Percentiles rank a stretch among this genome's conserved stretches.
Evolutionary conservation across 2,888 invertebrate genomes (phyloP).

Genomic region (Andrena camellia): DNA sequence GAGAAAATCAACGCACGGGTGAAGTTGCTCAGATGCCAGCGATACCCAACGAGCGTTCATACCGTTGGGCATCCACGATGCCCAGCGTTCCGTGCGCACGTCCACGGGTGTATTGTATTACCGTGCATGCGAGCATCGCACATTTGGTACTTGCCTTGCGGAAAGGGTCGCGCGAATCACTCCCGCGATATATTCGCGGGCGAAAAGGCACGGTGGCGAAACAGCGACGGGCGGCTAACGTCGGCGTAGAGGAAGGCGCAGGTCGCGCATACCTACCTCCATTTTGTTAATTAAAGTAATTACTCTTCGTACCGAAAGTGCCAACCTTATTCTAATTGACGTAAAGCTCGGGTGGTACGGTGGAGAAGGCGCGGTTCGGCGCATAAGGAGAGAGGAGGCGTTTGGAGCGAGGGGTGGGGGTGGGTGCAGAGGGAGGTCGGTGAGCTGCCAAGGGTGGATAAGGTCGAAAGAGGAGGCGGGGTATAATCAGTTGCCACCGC

Average conservation of each 20-base stretch:
- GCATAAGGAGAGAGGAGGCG: constrained; percentile 68
- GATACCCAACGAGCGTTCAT: constrained; percentile 3
- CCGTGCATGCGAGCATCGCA: constrained; percentile 63
- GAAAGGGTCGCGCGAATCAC: constrained; percentile 85
- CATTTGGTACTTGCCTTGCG: constrained; percentile 77
- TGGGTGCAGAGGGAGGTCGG: constrained; percentile 37
- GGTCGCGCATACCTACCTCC: constrained; percentile 81
- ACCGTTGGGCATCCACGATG: not conserved
- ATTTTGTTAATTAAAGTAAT: constrained; percentile 87
- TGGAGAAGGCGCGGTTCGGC: constrained; percentile 70
- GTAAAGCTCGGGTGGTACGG: constrained; percentile 83
- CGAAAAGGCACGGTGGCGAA: constrained; percentile 80
- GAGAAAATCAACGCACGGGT: not conserved
- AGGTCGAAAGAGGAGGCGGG: constrained; percentile 78
- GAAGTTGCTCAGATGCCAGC: not conserved
- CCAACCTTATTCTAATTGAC: constrained; percentile 87
- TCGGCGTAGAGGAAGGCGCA: constrained; percentile 61
- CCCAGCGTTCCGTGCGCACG: constrained; percentile 47
- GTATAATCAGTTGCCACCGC: constrained; percentile 85
- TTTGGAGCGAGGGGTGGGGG: constrained; percentile 42
- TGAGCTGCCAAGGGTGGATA: constrained; percentile 78
- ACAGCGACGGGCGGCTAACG: constrained; percentile 79
- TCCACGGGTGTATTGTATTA: constrained; percentile 35
- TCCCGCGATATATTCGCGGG: constrained; percentile 83
- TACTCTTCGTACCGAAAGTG: constrained; percentile 86